Percentiles rank a stretch among this genome's conserved stretches.
These are phyloP conservation scores for Timema cristinae DNA, from an alignment of 2,888 invertebrate genomes.

Conservation along the genomic window DNA sequence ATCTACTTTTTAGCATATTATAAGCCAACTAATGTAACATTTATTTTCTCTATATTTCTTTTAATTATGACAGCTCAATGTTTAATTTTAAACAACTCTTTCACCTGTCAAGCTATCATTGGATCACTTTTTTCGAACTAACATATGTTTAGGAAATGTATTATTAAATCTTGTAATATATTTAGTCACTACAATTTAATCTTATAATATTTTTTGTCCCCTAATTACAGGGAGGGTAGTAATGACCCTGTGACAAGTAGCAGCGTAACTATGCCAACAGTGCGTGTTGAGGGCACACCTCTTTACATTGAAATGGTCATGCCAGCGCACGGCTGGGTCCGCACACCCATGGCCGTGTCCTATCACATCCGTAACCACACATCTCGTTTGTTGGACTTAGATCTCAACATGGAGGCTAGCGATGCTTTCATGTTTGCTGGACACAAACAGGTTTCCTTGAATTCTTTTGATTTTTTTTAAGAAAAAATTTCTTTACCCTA, in stretches of 20 bases:
- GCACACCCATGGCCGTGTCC: constrained; percentile 64
- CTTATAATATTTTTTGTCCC: not conserved
- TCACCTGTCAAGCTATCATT: too few relatives aligned
- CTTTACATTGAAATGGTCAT: constrained; percentile 42
- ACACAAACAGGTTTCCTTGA: constrained; percentile 69
- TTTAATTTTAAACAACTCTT: too few relatives aligned
- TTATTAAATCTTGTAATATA: too few relatives aligned
- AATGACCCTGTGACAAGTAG: constrained; percentile 44
- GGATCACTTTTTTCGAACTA: too few relatives aligned
- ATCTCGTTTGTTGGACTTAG: constrained; percentile 64
- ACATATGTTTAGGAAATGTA: too few relatives aligned
- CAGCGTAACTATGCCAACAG: constrained; percentile 53
- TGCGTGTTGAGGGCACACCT: constrained; percentile 52
- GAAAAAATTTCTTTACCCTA: too few relatives aligned
- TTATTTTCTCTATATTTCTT: not conserved
- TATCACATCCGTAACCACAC: constrained; percentile 72
- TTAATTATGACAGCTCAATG: not conserved
- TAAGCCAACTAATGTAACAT: too few relatives aligned
- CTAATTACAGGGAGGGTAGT: constrained; percentile 21
- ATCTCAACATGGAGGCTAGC: constrained; percentile 71
- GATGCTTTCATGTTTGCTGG: constrained; percentile 96
- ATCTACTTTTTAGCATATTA: too few relatives aligned
- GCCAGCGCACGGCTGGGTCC: constrained; percentile 72
- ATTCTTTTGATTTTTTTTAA: too few relatives aligned
- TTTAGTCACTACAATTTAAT: too few relatives aligned